A percentile compares a stretch with the other conserved stretches of the same genome.
These are phyloP conservation scores for Yponomeuta cagnagella DNA, from an alignment of 2,888 invertebrate species.

Conservation along the genomic window DNA sequence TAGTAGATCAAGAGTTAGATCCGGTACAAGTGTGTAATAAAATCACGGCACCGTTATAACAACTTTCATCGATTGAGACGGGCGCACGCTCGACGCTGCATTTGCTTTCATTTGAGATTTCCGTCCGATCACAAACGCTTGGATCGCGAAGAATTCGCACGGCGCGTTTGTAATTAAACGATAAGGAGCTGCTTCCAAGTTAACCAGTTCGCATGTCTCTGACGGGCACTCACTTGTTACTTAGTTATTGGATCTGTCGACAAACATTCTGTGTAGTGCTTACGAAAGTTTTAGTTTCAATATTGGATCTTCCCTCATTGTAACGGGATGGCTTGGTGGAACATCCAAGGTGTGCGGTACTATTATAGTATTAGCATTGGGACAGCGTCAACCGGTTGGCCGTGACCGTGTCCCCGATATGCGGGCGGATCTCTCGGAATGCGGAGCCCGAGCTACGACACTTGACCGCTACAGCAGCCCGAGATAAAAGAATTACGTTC, in stretches of 20 bases:
- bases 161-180: slow-evolving; percentile 1
- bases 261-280: too few relatives aligned
- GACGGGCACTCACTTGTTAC: background rate
- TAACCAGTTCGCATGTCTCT: background rate
- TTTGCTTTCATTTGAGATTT: slow-evolving; percentile 11
- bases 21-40: background rate
- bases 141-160: slow-evolving; percentile 7
- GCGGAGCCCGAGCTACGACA: slow-evolving; percentile 45
- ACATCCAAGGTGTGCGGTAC: background rate
- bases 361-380: background rate
- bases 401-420: slow-evolving; percentile 68
- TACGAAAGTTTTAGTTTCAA: too few relatives aligned
- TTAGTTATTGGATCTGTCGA: background rate
- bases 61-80: background rate
- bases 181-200: background rate
- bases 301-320: too few relatives aligned
- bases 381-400: slow-evolving; percentile 51
- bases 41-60: slow-evolving; percentile 5
- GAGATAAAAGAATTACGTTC: background rate
- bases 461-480: slow-evolving; percentile 28
- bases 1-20: background rate
- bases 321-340: background rate
- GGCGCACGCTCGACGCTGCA: background rate
- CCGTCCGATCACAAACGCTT: background rate
- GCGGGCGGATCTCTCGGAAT: slow-evolving; percentile 48